Base-by-base conservation (phyloP, 1,140 invertebrate species). In the Luehdorfia chinensis region DNA sequence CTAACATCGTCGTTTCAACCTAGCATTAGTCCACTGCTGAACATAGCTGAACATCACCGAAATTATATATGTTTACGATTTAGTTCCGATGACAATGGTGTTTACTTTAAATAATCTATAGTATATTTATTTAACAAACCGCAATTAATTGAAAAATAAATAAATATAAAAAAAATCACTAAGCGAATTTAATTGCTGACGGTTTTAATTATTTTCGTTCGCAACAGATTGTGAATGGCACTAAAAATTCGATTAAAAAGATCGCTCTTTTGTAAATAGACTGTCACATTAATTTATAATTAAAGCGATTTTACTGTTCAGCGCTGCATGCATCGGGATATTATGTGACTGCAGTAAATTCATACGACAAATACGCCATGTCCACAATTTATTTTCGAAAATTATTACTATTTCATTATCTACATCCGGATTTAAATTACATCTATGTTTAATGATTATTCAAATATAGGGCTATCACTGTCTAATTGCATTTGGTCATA, bases 201-300 rank as follows among this genome's bases (percentile, higher is more conserved):
- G 4, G 14, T n/a, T 16, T 30, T 43, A 43, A 43, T 43, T 43
- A 43, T 15, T 41, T 28, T 2, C 15, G 25, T 9, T 23, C 34
- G n/a, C n/a, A n/a, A n/a, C n/a, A 18, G 21, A 41, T 28, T n/a
- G 9, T 27, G n/a, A 28, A 43, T 43, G 23, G 28, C 25, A 30
- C 25, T 14, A 27, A 18, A 28, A 30, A 13, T 30, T 43, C 23
- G 8, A 28, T 41, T 25, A 13, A 15, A 43, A 16, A 25, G 32
- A 18, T 34, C 14, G 23, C 16, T 37, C 34, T 14, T 43, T 16
- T 28, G 25, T n/a, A 43, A 43, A 43, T 43, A 43, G 39, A 28
- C 23, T 43, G 39, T n/a, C n/a, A 30, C 39, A 43, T 43, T 16
- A n/a, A 43, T 43, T 43, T 43, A 43, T 43, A 43, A 30, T 30